Percentiles rank a stretch among this genome's conserved stretches.
Evolutionary conservation across 2,797 vertebrate species (phyloP).

Genomic region (Tragopan temminckii): DNA sequence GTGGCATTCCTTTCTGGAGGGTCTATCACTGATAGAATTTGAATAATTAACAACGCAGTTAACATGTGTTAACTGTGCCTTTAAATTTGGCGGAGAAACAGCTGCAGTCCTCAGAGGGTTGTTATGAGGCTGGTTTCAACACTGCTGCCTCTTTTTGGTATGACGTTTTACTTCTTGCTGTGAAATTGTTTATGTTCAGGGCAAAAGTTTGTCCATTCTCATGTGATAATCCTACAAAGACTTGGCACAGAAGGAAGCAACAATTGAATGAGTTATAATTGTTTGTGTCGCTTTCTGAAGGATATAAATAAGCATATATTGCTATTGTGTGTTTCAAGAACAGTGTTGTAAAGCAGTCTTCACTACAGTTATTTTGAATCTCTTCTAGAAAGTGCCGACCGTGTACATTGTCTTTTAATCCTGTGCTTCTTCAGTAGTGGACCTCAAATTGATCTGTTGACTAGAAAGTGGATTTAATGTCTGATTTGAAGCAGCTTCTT

Average conservation of each 20-base stretch:
- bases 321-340: neutral
- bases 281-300: neutral
- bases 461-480: constrained; percentile 29
- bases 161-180: neutral
- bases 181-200: neutral
- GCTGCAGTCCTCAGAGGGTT: neutral
- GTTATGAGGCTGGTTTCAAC: fast-evolving
- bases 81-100: neutral
- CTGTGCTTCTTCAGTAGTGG: neutral
- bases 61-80: neutral
- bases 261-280: neutral
- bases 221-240: fast-evolving
- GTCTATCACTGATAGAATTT: neutral
- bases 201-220: neutral
- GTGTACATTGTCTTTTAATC: neutral
- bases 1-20: neutral
- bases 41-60: neutral
- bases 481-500: neutral
- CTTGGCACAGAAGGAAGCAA: neutral
- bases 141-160: neutral
- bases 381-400: neutral
- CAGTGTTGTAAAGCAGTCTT: neutral
- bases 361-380: neutral
- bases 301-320: neutral
- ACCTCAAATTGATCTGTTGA: constrained; percentile 24